Base-by-base conservation (phyloP, 2,888 invertebrate species). In the Sycophila texana region DNA sequence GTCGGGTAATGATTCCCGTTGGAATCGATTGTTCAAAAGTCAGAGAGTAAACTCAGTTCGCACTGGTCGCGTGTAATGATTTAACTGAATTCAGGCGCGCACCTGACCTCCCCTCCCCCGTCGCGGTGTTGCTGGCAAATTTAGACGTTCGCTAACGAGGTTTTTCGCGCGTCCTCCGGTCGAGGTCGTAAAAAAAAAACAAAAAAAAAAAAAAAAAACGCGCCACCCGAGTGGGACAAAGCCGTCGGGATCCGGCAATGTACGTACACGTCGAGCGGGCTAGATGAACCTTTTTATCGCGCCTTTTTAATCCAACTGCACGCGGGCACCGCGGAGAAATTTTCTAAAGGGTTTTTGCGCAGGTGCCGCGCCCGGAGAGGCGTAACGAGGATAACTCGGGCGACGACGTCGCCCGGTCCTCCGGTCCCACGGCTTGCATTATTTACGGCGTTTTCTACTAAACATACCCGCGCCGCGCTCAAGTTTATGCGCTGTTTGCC, bases 381-480 rank as follows among this genome's bases (percentile, higher is more conserved):
- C 1, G 18, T 68, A 60, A 68, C 68, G 61, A 61, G 67, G 57
- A 74, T 74, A 67, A 60, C 63, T 63, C 55, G 57, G 49, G 39
- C 39, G 39, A 39, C 39, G 39, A 39, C 39, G 39, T 39, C 3
- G 26, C 61, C n/a, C 26, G 65, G 18, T 58, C 10, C 13, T 20
- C 12, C 20, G 47, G 13, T 13, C 47, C 71, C 53, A 22, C 53
- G 30, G 16, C 14, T 39, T 78, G 67, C 77, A 61, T 78, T 73
- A 78, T 78, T 73, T 73, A 67, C 58, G 55, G 55, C 49, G 55
- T 78, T 78, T 70, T 67, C 66, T 66, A 51, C 72, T 72, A 72
- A 77, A 72, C 66, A 72, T 30, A 66, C 26, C 12, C 13, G 14
- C 58, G 14, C 26, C 22, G 26, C n/a, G 14, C 7, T 14, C 65